Percentiles rank a stretch among this genome's conserved stretches.
Evolutionary conservation across 2,113 vertebrate species (phyloP).

Genomic region (Amia ocellicauda): DNA sequence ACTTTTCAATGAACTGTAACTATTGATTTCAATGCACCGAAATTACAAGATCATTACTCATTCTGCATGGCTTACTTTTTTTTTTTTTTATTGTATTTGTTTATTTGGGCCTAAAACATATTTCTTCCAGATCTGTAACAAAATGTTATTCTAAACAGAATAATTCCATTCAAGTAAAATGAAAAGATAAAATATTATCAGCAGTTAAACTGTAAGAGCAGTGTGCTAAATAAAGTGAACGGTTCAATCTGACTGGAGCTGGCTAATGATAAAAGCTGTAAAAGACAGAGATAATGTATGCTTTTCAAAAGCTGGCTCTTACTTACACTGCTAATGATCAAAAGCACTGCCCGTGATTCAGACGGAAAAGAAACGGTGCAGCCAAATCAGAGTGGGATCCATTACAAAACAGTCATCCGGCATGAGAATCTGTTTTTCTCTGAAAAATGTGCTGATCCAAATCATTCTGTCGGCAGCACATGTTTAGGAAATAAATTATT

Average conservation of each 20-base stretch:
- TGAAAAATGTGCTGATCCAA: not conserved
- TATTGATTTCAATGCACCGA: too few relatives aligned
- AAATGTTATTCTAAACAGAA: too few relatives aligned
- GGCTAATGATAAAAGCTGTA: constrained; percentile 5
- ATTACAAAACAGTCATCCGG: not conserved
- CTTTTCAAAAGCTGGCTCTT: constrained; percentile 8
- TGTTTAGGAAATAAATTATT: too few relatives aligned
- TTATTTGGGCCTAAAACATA: too few relatives aligned
- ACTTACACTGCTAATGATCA: constrained; percentile 8
- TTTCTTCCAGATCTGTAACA: too few relatives aligned
- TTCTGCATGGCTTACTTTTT: too few relatives aligned
- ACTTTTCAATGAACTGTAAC: too few relatives aligned
- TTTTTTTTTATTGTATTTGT: too few relatives aligned
- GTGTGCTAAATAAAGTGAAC: constrained; percentile 7
- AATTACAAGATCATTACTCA: too few relatives aligned
- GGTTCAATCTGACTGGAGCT: not conserved
- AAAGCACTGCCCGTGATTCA: constrained; percentile 3
- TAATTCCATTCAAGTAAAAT: too few relatives aligned
- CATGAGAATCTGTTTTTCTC: not conserved
- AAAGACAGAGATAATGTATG: constrained; percentile 3
- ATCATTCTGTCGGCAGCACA: not conserved
- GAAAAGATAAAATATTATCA: too few relatives aligned
- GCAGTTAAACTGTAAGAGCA: too few relatives aligned
- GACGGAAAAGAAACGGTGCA: not conserved
- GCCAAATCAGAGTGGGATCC: constrained; percentile 13